A percentile compares a stretch with the other conserved stretches of the same genome.
phyloP scores from a whole-genome alignment of 2,113 vertebrate species.

The Speoplatyrhinus poulsoni region DNA sequence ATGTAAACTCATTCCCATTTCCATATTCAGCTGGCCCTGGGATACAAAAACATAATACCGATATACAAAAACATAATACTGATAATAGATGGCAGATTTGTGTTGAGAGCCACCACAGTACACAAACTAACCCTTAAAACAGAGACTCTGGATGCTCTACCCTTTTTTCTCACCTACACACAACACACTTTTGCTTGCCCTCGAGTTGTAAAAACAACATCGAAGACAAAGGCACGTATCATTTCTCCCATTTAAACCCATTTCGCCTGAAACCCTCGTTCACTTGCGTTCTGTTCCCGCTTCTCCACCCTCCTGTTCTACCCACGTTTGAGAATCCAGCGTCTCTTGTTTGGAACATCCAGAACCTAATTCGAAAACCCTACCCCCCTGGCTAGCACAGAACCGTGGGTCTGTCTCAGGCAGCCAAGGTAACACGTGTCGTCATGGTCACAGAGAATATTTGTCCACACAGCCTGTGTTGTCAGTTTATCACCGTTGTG shows the following conservation, averaged over 20 bases:
- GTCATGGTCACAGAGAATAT: slow-evolving; percentile 35
- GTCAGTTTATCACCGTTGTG: slow-evolving; percentile 62
- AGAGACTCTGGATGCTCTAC: slow-evolving; percentile 36
- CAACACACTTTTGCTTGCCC: slow-evolving; percentile 4
- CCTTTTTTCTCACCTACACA: background rate
- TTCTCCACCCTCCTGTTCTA: background rate
- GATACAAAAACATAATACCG: background rate
- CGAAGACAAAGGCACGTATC: slow-evolving; percentile 7
- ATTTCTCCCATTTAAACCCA: background rate
- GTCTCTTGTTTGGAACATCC: slow-evolving; percentile 14
- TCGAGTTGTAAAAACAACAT: background rate
- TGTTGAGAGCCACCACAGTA: slow-evolving; percentile 15
- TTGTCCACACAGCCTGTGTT: slow-evolving; percentile 25
- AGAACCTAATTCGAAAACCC: background rate
- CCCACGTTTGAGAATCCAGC: slow-evolving; percentile 31
- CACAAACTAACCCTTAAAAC: slow-evolving; percentile 49
- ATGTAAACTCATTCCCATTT: background rate
- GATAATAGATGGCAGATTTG: no score
- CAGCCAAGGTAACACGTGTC: slow-evolving; percentile 14
- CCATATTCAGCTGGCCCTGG: background rate
- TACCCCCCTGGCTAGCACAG: background rate
- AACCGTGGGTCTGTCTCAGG: no score
- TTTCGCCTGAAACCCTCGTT: slow-evolving; percentile 24
- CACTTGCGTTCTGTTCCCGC: slow-evolving; percentile 21
- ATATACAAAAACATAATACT: background rate